Conservation (phyloP, 1,140 invertebrate genomes). For the Nymphalis io region DNA sequence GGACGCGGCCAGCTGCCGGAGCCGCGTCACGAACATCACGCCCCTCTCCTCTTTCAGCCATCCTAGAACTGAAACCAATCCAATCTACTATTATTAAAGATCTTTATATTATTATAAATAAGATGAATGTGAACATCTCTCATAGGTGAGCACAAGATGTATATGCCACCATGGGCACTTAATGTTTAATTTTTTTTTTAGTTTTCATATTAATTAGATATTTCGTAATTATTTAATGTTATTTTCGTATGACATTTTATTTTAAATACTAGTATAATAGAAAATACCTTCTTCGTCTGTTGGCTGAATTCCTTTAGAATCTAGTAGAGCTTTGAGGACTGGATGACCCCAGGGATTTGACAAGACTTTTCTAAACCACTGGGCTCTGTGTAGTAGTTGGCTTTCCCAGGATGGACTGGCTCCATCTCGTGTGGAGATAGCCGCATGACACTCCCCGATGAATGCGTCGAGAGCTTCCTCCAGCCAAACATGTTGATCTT, state of each 20-base stretch:
- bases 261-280: not conserved
- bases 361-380: constrained; percentile 57
- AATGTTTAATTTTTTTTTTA: no score
- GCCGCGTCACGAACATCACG: constrained; percentile 66
- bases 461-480: constrained; percentile 56
- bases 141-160: no score
- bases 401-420: constrained; percentile 51
- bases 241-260: no score
- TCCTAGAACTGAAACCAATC: constrained; percentile 57
- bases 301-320: constrained; percentile 45
- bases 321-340: constrained; percentile 62
- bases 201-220: no score
- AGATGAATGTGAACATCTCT: no score
- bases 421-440: constrained; percentile 37
- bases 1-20: constrained; percentile 67
- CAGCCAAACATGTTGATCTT: constrained; percentile 55
- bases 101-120: no score
- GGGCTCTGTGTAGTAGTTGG: constrained; percentile 48
- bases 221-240: no score
- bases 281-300: constrained; percentile 56
- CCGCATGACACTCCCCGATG: constrained; percentile 46
- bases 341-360: constrained; percentile 73
- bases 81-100: no score
- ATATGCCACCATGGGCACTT: no score
- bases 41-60: constrained; percentile 75